Conservation (phyloP, 2,113 vertebrate species). For the western clawed frog (Xenopus tropicalis) region DNA sequence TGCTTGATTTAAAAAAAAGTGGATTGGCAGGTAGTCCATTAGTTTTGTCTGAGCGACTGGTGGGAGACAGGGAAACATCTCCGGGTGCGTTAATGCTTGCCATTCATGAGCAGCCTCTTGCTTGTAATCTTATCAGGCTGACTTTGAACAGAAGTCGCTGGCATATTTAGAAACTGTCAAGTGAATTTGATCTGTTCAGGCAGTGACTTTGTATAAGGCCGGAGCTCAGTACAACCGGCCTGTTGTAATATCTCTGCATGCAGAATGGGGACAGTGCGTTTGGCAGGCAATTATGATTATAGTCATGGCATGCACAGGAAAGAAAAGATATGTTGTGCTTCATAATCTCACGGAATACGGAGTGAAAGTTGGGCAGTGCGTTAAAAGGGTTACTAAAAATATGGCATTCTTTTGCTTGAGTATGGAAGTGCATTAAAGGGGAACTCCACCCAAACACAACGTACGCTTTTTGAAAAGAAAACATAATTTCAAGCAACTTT, state of each 20-base stretch:
- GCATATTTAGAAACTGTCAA: constrained; percentile 28
- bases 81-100: constrained; percentile 26
- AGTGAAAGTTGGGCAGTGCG: too few species aligned
- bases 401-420: too few species aligned
- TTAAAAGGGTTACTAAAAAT: too few species aligned
- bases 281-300: too few species aligned
- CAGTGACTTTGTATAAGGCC: constrained; percentile 16
- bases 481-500: too few species aligned
- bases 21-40: constrained; percentile 2
- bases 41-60: constrained; percentile 3
- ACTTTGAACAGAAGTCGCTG: constrained; percentile 19
- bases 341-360: too few species aligned
- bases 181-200: constrained; percentile 22
- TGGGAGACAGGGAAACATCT: constrained; percentile 20
- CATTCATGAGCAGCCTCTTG: constrained; percentile 11
- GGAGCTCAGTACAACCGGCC: constrained; percentile 10
- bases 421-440: too few species aligned
- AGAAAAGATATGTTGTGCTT: too few species aligned
- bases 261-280: too few species aligned
- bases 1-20: neutral
- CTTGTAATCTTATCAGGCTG: constrained; percentile 36
- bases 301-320: too few species aligned
- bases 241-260: neutral
- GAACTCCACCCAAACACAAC: too few species aligned
- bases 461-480: too few species aligned